These are phyloP conservation scores for Athene cunicularia DNA, from an alignment of 2,113 vertebrate genomes.

Conservation along the genomic window DNA sequence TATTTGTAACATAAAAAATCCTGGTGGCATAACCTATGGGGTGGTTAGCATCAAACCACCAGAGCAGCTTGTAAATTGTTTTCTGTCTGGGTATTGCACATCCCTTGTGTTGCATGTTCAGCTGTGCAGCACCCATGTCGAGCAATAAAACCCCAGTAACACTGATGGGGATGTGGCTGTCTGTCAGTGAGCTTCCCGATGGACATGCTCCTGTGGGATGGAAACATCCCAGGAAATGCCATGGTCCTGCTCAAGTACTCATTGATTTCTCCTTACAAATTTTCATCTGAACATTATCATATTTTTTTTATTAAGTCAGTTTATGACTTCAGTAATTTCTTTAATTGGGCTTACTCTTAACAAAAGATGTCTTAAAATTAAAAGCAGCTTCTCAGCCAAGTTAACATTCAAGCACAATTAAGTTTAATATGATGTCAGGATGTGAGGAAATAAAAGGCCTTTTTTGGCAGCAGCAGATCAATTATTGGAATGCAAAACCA, in stretches of 20 bases:
- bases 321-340: background rate
- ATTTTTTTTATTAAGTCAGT: background rate
- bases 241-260: background rate
- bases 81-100: background rate
- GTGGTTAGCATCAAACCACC: background rate
- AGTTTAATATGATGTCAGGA: background rate
- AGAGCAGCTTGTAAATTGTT: background rate
- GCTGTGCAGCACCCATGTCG: background rate
- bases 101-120: background rate
- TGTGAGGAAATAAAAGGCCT: background rate
- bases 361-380: conserved; percentile 2
- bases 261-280: background rate
- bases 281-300: background rate
- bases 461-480: background rate
- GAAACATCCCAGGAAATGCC: background rate
- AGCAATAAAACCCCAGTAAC: too few relatives aligned
- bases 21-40: background rate
- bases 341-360: background rate
- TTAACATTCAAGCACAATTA: background rate
- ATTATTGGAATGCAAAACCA: background rate
- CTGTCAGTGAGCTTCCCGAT: background rate
- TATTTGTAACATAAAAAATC: background rate
- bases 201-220: background rate
- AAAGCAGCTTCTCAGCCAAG: background rate
- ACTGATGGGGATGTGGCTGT: accelerated